phyloP scores from a whole-genome alignment of 2,113 vertebrate species.

The Glaucomys volans region DNA sequence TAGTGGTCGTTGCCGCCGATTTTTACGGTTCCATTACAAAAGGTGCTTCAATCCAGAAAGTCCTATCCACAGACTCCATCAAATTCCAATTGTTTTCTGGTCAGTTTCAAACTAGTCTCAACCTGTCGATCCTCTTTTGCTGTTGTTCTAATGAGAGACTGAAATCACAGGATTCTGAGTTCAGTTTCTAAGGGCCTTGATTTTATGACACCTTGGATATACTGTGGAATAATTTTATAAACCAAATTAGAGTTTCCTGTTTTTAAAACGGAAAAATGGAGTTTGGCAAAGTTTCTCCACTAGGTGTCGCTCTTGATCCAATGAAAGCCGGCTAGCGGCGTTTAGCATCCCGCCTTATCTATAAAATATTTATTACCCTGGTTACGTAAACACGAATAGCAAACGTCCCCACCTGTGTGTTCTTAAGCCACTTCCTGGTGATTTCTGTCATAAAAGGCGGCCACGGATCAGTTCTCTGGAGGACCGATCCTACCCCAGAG shows the following conservation, averaged over 20 bases:
- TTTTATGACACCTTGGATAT: background rate
- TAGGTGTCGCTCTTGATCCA: constrained; percentile 73
- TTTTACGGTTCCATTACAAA: background rate
- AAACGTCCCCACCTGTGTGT: background rate
- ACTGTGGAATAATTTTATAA: background rate
- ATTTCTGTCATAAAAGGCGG: background rate
- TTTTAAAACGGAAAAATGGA: background rate
- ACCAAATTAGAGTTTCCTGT: background rate
- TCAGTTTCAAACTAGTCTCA: background rate
- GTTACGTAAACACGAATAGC: background rate
- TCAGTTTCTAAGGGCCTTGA: background rate
- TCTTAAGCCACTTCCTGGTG: background rate
- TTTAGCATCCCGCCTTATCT: background rate
- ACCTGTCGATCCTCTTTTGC: background rate
- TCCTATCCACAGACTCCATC: background rate
- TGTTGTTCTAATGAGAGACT: background rate
- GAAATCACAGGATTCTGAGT: background rate
- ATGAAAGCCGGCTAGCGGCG: background rate
- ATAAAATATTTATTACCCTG: constrained; percentile 8
- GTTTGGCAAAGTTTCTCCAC: constrained; percentile 31
- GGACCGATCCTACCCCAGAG: background rate
- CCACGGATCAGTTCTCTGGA: background rate
- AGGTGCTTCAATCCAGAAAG: background rate
- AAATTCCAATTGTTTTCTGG: background rate
- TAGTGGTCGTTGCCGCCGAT: background rate